phyloP scores from a whole-genome alignment of 2,888 invertebrate species.

The Drosophila gaucha region DNA sequence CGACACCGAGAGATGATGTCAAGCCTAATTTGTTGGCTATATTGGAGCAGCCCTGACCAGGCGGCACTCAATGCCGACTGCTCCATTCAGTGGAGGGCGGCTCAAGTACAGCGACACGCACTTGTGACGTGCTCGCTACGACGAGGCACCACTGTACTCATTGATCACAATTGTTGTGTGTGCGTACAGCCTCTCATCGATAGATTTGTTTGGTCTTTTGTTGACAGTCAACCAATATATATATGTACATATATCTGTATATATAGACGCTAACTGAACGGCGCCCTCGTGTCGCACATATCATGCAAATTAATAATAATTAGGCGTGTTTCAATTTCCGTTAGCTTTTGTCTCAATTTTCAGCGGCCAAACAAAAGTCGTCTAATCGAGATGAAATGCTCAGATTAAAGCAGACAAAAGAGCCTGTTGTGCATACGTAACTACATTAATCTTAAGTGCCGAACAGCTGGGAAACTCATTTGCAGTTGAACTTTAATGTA shows the following conservation, averaged over 20 bases:
- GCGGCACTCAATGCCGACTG: constrained; percentile 41
- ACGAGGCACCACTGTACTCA: constrained; percentile 27
- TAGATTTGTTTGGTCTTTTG: constrained; percentile 51
- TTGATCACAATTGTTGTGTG: constrained; percentile 61
- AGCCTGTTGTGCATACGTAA: not conserved
- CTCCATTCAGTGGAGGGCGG: constrained; percentile 17
- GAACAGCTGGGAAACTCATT: constrained; percentile 6
- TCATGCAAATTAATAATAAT: constrained; percentile 79
- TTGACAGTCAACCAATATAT: constrained; percentile 34
- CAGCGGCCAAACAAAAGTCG: constrained; percentile 4
- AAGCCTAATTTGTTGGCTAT: constrained; percentile 52
- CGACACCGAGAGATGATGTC: constrained; percentile 55
- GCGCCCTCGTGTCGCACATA: constrained; percentile 55
- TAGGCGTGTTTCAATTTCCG: constrained; percentile 65
- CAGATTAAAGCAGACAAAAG: constrained; percentile 38
- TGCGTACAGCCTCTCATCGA: constrained; percentile 49
- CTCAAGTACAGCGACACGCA: constrained; percentile 56
- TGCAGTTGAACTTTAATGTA: constrained; percentile 1
- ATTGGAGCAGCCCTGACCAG: constrained; percentile 48
- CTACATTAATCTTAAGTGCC: constrained; percentile 25
- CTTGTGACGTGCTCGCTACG: constrained; percentile 52
- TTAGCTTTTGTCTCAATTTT: constrained; percentile 34
- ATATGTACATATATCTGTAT: not conserved
- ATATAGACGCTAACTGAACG: constrained; percentile 41
- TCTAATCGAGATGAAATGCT: constrained; percentile 40